A percentile compares a stretch with the other conserved stretches of the same genome.
phyloP scores from a whole-genome alignment of 2,888 invertebrate species.

The Dugesia japonica region DNA sequence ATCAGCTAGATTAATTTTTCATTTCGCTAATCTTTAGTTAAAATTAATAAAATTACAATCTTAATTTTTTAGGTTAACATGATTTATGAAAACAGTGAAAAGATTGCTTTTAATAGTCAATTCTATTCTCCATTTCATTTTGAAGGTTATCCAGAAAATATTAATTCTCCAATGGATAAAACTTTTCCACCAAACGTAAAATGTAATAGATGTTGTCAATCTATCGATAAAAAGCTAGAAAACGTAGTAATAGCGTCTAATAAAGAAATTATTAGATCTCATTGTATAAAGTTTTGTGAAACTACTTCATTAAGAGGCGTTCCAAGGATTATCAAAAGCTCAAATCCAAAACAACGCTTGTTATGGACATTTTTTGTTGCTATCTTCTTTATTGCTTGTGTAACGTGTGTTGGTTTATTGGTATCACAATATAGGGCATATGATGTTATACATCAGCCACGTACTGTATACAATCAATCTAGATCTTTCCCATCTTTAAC shows the following conservation, averaged over 20 bases:
- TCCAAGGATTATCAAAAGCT: slow-evolving; percentile 31
- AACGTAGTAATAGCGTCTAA: neutral
- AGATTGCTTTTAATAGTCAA: neutral
- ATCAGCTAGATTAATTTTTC: too few species aligned
- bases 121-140: neutral
- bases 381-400: slow-evolving; percentile 32
- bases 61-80: neutral
- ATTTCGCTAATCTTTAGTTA: too few species aligned
- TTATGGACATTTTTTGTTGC: slow-evolving; percentile 30
- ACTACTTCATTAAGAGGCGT: slow-evolving; percentile 37
- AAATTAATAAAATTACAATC: too few species aligned
- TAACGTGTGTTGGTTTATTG: slow-evolving; percentile 30
- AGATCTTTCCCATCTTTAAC: slow-evolving; percentile 32
- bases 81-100: neutral
- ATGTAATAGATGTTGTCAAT: neutral
- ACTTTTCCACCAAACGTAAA: neutral
- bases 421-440: slow-evolving; percentile 20
- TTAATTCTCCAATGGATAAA: neutral
- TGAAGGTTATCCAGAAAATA: neutral
- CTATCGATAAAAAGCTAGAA: neutral
- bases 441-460: slow-evolving; percentile 30
- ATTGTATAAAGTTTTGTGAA: slow-evolving; percentile 33
- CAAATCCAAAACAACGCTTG: neutral
- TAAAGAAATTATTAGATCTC: neutral
- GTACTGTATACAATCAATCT: slow-evolving; percentile 23